These are phyloP conservation scores for Cryptophagus acutangulus DNA, from an alignment of 2,888 invertebrate species.

Conservation along the genomic window DNA sequence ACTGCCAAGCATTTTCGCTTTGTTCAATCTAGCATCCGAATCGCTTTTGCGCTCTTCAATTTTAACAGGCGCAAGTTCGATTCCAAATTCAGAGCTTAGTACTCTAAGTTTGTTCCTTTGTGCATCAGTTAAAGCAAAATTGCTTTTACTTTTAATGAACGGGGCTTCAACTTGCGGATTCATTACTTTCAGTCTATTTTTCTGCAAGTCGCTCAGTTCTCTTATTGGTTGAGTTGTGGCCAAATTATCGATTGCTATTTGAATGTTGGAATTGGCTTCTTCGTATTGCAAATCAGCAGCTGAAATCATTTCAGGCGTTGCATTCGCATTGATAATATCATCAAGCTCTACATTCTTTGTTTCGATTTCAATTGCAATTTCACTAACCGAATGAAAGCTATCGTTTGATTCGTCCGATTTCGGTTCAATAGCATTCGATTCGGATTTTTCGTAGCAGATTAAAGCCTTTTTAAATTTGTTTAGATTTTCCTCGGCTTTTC, in stretches of 20 bases:
- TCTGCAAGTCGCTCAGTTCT: slow-evolving; percentile 45
- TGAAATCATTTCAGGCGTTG: slow-evolving; percentile 35
- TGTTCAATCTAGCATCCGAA: slow-evolving; percentile 30
- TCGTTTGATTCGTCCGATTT: slow-evolving; percentile 15
- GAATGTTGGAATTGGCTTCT: slow-evolving; percentile 28
- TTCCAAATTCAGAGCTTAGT: slow-evolving; percentile 57
- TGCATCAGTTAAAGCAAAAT: slow-evolving; percentile 54
- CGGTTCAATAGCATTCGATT: not conserved
- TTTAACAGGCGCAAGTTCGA: slow-evolving; percentile 35
- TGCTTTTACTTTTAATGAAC: slow-evolving; percentile 8
- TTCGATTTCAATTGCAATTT: slow-evolving; percentile 1
- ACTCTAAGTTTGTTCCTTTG: slow-evolving; percentile 58
- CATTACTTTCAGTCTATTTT: no score
- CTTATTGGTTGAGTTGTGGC: slow-evolving; percentile 50
- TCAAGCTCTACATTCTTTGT: no score
- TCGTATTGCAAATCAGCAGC: slow-evolving; percentile 45
- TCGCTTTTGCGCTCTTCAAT: slow-evolving; percentile 15
- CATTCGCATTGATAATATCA: slow-evolving; percentile 55
- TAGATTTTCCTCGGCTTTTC: slow-evolving; percentile 37
- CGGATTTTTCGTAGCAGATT: not conserved
- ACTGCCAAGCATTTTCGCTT: slow-evolving; percentile 37
- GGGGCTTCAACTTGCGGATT: slow-evolving; percentile 34
- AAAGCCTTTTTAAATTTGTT: slow-evolving; percentile 21
- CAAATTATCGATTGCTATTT: slow-evolving; percentile 43
- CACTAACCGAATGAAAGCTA: slow-evolving; percentile 22